Base-by-base conservation (phyloP, 53 echinoderm and acorn worm genomes). In the Temnopleurus reevesii region DNA sequence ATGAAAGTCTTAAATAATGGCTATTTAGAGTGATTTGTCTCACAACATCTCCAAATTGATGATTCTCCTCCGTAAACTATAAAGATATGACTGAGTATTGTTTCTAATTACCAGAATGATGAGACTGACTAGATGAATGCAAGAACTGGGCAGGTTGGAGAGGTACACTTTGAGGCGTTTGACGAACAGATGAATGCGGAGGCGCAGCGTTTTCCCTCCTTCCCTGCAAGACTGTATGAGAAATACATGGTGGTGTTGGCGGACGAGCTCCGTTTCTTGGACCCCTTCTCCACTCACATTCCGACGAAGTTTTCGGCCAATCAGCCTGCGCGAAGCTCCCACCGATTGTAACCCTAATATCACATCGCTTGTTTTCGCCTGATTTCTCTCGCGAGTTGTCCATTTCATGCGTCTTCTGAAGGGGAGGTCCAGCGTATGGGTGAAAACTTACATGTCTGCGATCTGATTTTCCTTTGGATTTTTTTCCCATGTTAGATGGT, bases 281-380 rank as follows among this genome's bases (percentile, higher is more conserved):
- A 23, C 35, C 60, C 85, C 85, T 45, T 58, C 85, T 85, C 85
- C 85, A 85, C 46, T 85, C 58, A 18, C 85, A 85, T 12, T 85
- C 85, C 36, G 12, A 59, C 23, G 2, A 12, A 4, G 10, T 60
- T 45, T 44, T 60, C 1, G 83, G 83, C 83, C 83, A 83, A 33
- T 55, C 7, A 10, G 15, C 23, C 53, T 83, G 83, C 4, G 85
- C 24, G 43, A 60, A 41, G 12, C 85, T 60, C 17, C 31, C 12
- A 36, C 77, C 44, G 10, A 9, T 23, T 19, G 77, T n/a, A 54
- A 18, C 47, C 43, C 71, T 71, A 2, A 21, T n/a, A 21, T 36
- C 17, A 33, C 34, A 19, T 41, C 9, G 36, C 36, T 21, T 71
- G 41, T 41, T 71, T 23, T 71, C 23, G 4, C 23, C 41, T 71